phyloP scores from a whole-genome alignment of 2,888 invertebrate species.

The Mesorhabditis sp. region DNA sequence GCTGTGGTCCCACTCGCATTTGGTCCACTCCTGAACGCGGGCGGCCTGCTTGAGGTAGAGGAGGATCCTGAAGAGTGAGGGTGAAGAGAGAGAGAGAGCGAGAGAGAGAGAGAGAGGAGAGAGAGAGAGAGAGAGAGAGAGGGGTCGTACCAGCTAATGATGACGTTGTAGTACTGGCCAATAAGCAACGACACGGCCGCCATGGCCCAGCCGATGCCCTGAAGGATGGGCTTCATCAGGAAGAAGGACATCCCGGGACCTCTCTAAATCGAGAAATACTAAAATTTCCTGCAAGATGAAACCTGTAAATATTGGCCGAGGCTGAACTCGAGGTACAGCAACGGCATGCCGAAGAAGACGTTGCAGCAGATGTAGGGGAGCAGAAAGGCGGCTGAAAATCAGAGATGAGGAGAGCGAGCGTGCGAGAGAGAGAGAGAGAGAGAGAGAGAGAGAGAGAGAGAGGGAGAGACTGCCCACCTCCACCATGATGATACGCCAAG shows the following conservation, averaged over 20 bases:
- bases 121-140: too few species aligned
- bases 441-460: too few species aligned
- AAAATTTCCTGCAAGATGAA: background rate
- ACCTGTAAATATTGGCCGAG: constrained; percentile 49
- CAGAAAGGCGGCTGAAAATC: constrained; percentile 57
- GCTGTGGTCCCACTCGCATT: too few species aligned
- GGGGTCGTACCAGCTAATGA: constrained; percentile 74
- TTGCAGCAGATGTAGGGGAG: constrained; percentile 58
- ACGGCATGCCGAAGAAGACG: constrained; percentile 57
- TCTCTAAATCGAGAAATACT: background rate
- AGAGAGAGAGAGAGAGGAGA: too few species aligned
- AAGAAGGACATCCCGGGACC: background rate
- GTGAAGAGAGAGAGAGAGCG: too few species aligned
- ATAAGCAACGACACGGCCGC: constrained; percentile 89
- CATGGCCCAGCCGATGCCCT: constrained; percentile 80
- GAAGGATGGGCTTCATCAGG: background rate
- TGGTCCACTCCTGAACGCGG: constrained; percentile 16
- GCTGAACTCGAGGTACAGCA: constrained; percentile 57
- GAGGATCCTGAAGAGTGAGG: constrained; percentile 65
- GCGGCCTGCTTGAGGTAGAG: constrained; percentile 67
- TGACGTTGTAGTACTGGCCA: constrained; percentile 91
- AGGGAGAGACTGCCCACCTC: constrained; percentile 30
- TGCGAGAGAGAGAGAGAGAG: too few species aligned
- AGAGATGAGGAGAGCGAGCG: too few species aligned
- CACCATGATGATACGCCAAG: constrained; percentile 38